Base-by-base conservation (phyloP, 2,797 vertebrate genomes). In the Toxotes lorentzi region DNA sequence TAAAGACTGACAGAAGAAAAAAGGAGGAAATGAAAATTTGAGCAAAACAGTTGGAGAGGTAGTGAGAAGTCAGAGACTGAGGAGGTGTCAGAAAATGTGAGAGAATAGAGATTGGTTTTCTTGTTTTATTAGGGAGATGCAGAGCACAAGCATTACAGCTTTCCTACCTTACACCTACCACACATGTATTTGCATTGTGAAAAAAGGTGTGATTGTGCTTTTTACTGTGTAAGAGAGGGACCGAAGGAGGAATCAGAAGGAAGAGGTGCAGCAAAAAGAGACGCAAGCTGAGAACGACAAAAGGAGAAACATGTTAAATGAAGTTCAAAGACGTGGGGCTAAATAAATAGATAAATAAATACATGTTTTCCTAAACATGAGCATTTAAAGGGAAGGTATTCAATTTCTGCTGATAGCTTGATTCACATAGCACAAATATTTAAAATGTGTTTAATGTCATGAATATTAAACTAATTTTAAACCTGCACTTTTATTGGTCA, bases 121-220 rank as follows among this genome's bases (percentile, higher is more conserved):
- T 74, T 71, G 9, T 87, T 79, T 86, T 54, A 64, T 66, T 21
- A 2, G 6, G 9, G 41, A 58, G 68, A 78, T 69, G 63, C 40
- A 69, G 40, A 65, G 27, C 53, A 19, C 27, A 38, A 58, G 34
- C 48, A 68, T 81, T 53, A 59, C 71, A 66, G 59, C 40, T 61
- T 70, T 19, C 23, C 32, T 53, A 24, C 48, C 57, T 78, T 45
- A 78, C 53, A 82, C 51, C 69, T 34, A 69, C 48, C 63, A 43
- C 76, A 50, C 60, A 58, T 60, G 54, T 67, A 74, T 79, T 67
- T 79, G 76, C 64, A 54, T 73, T 78, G 63, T 0, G 27, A 73
- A 54, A 70, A 59, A 64, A 51, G 57, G 63, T 65, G 43, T 11
- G 43, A 64, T 63, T 63, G 43, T 48, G 43, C 51, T 17, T 76